Conservation (phyloP, 2,113 vertebrate species). For the Deroptyus accipitrinus region DNA sequence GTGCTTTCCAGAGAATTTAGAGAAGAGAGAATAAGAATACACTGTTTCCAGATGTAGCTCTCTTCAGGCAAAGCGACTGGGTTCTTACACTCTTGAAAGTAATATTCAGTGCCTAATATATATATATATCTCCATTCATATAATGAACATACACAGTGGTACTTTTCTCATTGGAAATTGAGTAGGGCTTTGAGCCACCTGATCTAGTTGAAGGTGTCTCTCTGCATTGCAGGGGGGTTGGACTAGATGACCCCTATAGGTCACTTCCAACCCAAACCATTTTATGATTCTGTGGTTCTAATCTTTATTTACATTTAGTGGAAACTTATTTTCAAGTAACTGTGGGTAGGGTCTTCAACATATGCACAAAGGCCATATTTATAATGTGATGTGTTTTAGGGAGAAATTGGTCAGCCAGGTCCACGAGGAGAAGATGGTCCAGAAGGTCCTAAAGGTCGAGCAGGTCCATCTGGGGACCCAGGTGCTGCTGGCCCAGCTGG, state of each 20-base stretch:
- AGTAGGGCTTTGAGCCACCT: not conserved
- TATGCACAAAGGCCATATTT: not conserved
- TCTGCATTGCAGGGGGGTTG: not conserved
- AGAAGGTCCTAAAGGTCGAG: constrained; percentile 94
- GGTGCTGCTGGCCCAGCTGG: constrained; percentile 89
- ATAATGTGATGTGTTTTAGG: constrained; percentile 74
- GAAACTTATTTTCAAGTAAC: not conserved
- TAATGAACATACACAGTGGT: not conserved
- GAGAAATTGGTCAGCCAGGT: constrained; percentile 87
- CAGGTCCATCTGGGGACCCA: constrained; percentile 88
- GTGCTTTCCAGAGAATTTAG: not conserved
- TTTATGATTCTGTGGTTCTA: not conserved
- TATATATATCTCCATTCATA: not conserved
- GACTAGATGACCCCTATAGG: not conserved
- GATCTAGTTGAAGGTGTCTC: not conserved
- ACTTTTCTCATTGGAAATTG: not conserved
- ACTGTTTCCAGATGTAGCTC: not conserved
- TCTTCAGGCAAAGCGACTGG: not conserved
- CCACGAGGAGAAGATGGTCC: constrained; percentile 94
- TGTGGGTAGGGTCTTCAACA: not conserved
- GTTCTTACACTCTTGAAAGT: not conserved
- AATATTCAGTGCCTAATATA: not conserved
- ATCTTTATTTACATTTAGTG: not conserved
- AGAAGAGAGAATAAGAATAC: not conserved
- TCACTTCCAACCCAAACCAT: not conserved